Conservation (phyloP, 2,797 vertebrate genomes). For the Loris lydekkerianus region DNA sequence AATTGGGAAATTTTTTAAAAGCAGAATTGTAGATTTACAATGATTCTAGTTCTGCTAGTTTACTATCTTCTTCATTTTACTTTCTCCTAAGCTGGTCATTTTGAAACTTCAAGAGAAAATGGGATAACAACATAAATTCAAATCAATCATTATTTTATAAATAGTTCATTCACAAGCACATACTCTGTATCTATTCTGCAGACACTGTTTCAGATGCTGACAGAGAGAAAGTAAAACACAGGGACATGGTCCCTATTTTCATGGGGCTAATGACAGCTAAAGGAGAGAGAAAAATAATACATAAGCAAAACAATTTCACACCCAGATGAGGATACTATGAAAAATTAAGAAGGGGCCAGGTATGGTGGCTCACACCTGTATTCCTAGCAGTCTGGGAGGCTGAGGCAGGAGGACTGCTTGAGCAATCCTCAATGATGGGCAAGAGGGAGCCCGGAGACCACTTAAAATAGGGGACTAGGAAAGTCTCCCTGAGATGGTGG, state of each 20-base stretch:
- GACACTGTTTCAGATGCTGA: constrained; percentile 29
- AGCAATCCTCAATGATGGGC: not conserved
- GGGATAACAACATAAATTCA: not conserved
- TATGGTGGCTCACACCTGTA: too few species aligned
- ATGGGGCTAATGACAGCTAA: not conserved
- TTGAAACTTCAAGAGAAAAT: constrained; percentile 36
- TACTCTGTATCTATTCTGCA: not conserved
- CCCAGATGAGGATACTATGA: not conserved
- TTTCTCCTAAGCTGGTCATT: constrained; percentile 24
- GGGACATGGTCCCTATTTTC: not conserved
- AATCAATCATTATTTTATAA: constrained; percentile 52
- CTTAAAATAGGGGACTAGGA: not conserved
- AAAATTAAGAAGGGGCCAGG: not conserved
- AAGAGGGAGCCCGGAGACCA: not conserved
- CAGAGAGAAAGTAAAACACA: not conserved
- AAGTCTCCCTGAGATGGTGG: constrained; percentile 32
- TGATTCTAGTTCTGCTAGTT: constrained; percentile 52
- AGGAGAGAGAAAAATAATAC: not conserved
- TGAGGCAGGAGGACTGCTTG: too few species aligned
- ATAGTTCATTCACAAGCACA: constrained; percentile 37
- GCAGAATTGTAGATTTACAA: not conserved
- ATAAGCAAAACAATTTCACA: not conserved
- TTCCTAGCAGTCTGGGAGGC: too few species aligned
- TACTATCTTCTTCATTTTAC: constrained; percentile 47
- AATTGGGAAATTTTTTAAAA: constrained; percentile 27